These are phyloP conservation scores for Puffinus mauretanicus DNA, from an alignment of 2,113 vertebrate species.

Conservation along the genomic window DNA sequence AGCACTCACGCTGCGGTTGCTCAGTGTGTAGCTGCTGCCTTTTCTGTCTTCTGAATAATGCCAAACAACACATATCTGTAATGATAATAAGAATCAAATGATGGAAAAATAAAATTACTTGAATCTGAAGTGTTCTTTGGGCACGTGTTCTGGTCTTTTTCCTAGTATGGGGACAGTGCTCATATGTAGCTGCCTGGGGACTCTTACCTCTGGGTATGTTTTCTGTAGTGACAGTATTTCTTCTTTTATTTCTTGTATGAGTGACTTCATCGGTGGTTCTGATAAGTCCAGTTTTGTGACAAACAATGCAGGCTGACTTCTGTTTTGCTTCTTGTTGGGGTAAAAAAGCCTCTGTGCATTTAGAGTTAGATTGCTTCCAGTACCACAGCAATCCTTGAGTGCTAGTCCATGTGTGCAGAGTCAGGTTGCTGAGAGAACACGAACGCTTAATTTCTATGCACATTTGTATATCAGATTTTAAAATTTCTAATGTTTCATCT, in stretches of 20 bases:
- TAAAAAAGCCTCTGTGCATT: background rate
- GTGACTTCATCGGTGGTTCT: background rate
- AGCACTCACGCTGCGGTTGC: rapidly evolving
- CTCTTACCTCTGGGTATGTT: background rate
- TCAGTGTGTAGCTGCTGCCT: background rate
- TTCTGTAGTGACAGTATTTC: background rate
- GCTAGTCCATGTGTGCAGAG: background rate
- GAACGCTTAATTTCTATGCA: background rate
- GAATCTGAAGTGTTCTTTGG: background rate
- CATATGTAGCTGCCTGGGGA: background rate
- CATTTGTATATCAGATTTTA: background rate
- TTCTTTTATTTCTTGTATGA: background rate
- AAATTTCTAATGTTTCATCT: background rate
- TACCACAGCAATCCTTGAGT: background rate
- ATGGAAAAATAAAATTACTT: background rate
- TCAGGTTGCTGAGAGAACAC: background rate
- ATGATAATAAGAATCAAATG: background rate
- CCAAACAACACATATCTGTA: background rate
- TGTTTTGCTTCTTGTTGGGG: background rate
- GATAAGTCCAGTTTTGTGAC: background rate
- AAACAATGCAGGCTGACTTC: background rate
- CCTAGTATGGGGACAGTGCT: background rate
- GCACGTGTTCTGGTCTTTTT: background rate
- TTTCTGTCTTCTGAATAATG: background rate
- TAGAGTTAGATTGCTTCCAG: background rate